A percentile compares a stretch with the other conserved stretches of the same genome.
These are phyloP conservation scores for Erebia palarica DNA, from an alignment of 2,888 invertebrate species.

Conservation along the genomic window DNA sequence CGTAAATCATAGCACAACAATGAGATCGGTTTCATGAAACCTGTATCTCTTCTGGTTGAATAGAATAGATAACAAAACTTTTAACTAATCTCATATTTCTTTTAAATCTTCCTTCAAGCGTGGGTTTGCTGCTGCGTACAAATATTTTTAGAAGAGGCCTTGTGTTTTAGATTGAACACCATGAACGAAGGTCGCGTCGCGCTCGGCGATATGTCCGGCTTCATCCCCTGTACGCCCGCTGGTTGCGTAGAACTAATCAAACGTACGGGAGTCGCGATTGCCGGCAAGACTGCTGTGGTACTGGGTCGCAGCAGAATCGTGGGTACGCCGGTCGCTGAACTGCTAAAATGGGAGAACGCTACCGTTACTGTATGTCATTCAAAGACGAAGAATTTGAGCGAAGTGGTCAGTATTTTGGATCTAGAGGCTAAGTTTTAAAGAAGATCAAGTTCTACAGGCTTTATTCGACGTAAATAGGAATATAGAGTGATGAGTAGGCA, in stretches of 20 bases:
- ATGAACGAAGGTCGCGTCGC: constrained; percentile 96
- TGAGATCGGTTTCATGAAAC: too few species aligned
- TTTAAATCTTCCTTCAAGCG: too few species aligned
- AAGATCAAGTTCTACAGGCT: neutral
- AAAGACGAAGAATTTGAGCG: constrained; percentile 90
- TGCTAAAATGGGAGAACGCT: constrained; percentile 97
- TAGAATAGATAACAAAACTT: too few species aligned
- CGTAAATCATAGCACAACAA: too few species aligned
- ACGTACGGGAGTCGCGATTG: constrained; percentile 88
- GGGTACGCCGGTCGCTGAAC: constrained; percentile 96
- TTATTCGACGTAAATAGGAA: too few species aligned
- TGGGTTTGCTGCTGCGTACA: too few species aligned
- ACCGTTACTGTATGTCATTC: constrained; percentile 99
- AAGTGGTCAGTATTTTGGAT: constrained; percentile 84
- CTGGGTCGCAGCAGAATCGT: constrained; percentile 98
- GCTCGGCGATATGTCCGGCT: constrained; percentile 93
- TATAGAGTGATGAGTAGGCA: too few species aligned
- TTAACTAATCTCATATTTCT: too few species aligned
- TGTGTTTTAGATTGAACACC: constrained; percentile 87
- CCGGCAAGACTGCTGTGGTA: constrained; percentile 94
- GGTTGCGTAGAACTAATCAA: constrained; percentile 97
- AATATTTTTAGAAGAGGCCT: neutral
- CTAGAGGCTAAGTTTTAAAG: neutral
- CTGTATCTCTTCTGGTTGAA: too few species aligned
- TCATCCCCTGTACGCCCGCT: constrained; percentile 97